Evolutionary conservation across 2,888 invertebrate genomes (phyloP).

Genomic region (Ypsolopha scabrella): DNA sequence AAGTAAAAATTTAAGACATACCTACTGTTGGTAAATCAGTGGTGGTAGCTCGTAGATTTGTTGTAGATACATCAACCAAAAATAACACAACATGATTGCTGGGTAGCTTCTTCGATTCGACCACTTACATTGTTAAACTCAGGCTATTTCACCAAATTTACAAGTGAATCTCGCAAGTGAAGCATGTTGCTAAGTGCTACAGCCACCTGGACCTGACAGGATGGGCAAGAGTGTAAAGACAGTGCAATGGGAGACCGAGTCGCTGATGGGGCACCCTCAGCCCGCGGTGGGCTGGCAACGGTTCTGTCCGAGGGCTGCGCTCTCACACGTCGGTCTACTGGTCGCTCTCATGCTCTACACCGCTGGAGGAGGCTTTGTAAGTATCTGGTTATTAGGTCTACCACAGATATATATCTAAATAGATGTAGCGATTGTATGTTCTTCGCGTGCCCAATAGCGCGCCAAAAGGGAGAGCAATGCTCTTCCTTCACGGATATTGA

Average conservation of each 20-base stretch:
- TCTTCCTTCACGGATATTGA: too few relatives aligned
- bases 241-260: slow-evolving; percentile 62
- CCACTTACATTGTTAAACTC: too few relatives aligned
- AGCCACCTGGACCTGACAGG: neutral
- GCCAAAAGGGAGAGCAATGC: too few relatives aligned
- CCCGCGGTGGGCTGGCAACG: slow-evolving; percentile 55
- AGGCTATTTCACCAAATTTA: too few relatives aligned
- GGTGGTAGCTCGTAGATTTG: too few relatives aligned
- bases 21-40: too few relatives aligned
- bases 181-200: too few relatives aligned
- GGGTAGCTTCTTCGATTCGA: too few relatives aligned
- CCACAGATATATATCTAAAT: neutral
- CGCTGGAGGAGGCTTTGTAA: slow-evolving; percentile 83
- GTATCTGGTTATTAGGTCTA: slow-evolving; percentile 23
- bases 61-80: too few relatives aligned
- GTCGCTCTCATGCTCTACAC: slow-evolving; percentile 83
- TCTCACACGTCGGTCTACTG: slow-evolving; percentile 81
- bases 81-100: too few relatives aligned
- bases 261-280: slow-evolving; percentile 54
- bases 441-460: neutral
- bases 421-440: neutral
- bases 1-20: too few relatives aligned
- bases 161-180: too few relatives aligned
- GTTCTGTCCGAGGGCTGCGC: slow-evolving; percentile 73
- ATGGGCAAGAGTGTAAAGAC: slow-evolving; percentile 57